Evolutionary conservation across 2,888 invertebrate genomes (phyloP).

Genomic region (Drosophila multiciliata): DNA sequence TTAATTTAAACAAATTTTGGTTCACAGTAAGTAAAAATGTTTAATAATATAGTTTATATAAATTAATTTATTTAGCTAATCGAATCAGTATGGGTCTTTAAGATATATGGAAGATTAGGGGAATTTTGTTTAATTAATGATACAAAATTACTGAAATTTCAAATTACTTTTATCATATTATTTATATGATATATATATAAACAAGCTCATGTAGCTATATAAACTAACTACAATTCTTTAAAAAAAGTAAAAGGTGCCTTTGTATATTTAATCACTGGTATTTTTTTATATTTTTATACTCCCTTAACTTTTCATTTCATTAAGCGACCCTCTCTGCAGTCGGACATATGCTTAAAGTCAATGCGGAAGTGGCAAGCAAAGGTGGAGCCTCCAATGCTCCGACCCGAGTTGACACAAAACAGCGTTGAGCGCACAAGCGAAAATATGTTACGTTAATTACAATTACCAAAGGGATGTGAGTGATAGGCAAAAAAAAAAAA

Average conservation of each 20-base stretch:
- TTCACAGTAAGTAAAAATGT: background rate
- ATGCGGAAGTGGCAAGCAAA: slow-evolving; percentile 45
- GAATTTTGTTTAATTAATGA: background rate
- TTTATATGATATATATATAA: too few relatives aligned
- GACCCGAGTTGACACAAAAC: background rate
- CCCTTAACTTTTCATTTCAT: background rate
- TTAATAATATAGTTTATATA: background rate
- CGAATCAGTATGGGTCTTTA: background rate
- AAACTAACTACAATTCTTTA: background rate
- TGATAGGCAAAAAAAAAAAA: slow-evolving; percentile 11
- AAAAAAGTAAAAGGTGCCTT: too few relatives aligned
- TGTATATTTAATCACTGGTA: background rate
- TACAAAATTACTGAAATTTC: background rate
- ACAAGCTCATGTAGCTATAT: background rate
- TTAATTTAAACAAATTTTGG: background rate
- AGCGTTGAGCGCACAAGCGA: slow-evolving; percentile 25
- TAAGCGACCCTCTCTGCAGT: slow-evolving; percentile 22
- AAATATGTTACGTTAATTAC: slow-evolving; percentile 78
- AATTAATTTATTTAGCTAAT: background rate
- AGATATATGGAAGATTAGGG: background rate
- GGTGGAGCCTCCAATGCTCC: too few relatives aligned
- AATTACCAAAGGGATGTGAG: slow-evolving; percentile 74
- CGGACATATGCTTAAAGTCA: slow-evolving; percentile 39
- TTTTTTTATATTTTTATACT: background rate
- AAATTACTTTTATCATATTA: background rate